Percentiles rank a stretch among this genome's conserved stretches.
phyloP scores from a whole-genome alignment of 2,888 invertebrate genomes.

The Harpagoxenus sublaevis region DNA sequence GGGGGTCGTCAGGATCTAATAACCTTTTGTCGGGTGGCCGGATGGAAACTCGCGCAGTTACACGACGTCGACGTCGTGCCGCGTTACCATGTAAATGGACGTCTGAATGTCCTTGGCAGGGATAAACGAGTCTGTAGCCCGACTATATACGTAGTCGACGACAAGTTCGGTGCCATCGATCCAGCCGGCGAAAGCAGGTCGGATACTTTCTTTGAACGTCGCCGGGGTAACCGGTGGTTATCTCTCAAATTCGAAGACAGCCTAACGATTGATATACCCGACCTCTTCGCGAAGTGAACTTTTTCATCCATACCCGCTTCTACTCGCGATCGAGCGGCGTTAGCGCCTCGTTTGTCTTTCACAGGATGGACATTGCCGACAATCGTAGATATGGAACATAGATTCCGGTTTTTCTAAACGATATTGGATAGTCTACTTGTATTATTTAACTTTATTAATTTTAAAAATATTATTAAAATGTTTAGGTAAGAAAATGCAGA shows the following conservation, averaged over 20 bases:
- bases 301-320: conserved; percentile 17
- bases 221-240: conserved; percentile 27
- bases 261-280: conserved; percentile 55
- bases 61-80: conserved; percentile 44
- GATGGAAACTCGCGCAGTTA: conserved; percentile 51
- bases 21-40: conserved; percentile 59
- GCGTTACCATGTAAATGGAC: conserved; percentile 59
- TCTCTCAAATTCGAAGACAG: conserved; percentile 53
- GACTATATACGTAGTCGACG: conserved; percentile 36
- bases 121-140: conserved; percentile 56
- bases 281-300: conserved; percentile 11
- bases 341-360: conserved; percentile 24
- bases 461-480: not conserved
- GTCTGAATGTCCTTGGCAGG: conserved; percentile 49
- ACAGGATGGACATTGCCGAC: not conserved
- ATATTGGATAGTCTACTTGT: not conserved
- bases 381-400: not conserved
- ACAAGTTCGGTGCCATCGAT: conserved; percentile 60
- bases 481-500: not conserved
- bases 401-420: not conserved
- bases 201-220: conserved; percentile 53
- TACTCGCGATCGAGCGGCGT: not conserved
- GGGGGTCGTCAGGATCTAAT: conserved; percentile 69
- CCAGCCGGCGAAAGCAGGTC: conserved; percentile 51
- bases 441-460: not conserved